These are phyloP conservation scores for Botia almorhae DNA, from an alignment of 2,797 vertebrate genomes.

Conservation along the genomic window DNA sequence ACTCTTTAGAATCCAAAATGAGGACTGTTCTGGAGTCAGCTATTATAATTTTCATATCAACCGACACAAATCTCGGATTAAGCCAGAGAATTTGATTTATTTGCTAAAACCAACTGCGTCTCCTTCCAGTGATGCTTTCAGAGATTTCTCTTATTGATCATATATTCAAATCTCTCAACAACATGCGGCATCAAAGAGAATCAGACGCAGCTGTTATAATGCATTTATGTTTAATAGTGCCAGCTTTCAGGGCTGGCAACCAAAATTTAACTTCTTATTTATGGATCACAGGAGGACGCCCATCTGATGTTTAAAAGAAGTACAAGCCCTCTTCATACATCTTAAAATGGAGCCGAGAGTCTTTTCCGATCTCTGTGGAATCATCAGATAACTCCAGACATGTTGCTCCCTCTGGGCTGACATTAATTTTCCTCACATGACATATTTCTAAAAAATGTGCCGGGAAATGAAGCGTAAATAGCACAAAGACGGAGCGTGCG, in stretches of 20 bases:
- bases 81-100: neutral
- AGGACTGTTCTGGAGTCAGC: conserved; percentile 11
- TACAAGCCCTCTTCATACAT: conserved; percentile 64
- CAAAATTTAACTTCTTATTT: conserved; percentile 67
- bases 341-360: conserved; percentile 60
- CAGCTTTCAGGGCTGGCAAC: conserved; percentile 52
- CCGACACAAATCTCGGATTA: neutral
- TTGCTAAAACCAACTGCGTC: conserved; percentile 11
- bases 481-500: conserved; percentile 1
- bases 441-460: conserved; percentile 33
- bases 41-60: conserved; percentile 5
- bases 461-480: conserved; percentile 24
- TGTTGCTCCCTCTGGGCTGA: conserved; percentile 59
- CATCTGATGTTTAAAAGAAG: conserved; percentile 69
- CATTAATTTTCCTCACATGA: conserved; percentile 49
- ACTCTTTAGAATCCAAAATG: conserved; percentile 12
- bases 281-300: conserved; percentile 69
- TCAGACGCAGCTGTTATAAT: conserved; percentile 64
- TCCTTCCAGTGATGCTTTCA: conserved; percentile 1
- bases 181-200: conserved; percentile 67
- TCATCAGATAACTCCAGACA: conserved; percentile 61
- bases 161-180: conserved; percentile 59
- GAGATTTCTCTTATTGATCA: conserved; percentile 31
- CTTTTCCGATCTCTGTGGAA: conserved; percentile 60
- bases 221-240: conserved; percentile 75